Percentiles rank a stretch among this genome's conserved stretches.
Conservation (phyloP, 2,888 invertebrate species). For the Polietes domitor region DNA sequence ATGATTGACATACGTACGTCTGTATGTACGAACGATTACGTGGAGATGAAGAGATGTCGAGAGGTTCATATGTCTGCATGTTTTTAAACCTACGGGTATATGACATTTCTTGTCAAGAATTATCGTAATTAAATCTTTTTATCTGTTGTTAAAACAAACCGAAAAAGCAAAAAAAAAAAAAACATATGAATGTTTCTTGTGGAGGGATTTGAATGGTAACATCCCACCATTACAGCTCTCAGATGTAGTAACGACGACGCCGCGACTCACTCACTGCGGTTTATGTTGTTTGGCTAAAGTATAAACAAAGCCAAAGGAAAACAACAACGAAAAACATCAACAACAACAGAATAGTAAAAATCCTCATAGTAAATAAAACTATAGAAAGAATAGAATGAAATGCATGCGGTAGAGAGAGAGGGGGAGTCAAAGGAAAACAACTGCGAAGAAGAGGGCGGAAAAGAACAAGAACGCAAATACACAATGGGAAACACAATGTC, state of each 20-base stretch:
- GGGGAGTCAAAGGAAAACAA: neutral
- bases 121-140: slow-evolving; percentile 34
- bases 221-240: neutral
- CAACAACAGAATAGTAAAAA: slow-evolving; percentile 53
- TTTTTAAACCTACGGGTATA: neutral
- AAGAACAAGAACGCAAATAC: slow-evolving; percentile 24
- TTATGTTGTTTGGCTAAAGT: slow-evolving; percentile 46
- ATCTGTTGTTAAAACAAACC: slow-evolving; percentile 20
- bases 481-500: slow-evolving; percentile 62
- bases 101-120: slow-evolving; percentile 27
- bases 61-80: neutral
- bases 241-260: neutral
- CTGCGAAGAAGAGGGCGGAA: neutral
- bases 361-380: slow-evolving; percentile 61
- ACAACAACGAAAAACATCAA: neutral
- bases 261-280: slow-evolving; percentile 45
- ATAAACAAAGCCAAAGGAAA: slow-evolving; percentile 46
- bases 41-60: too few relatives aligned
- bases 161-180: neutral
- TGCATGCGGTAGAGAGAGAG: neutral
- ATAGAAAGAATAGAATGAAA: slow-evolving; percentile 34
- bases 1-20: neutral
- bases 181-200: neutral
- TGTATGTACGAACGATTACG: neutral
- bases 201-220: neutral